A percentile compares a stretch with the other conserved stretches of the same genome.
Evolutionary conservation across 2,888 invertebrate genomes (phyloP).

Genomic region (Heteromurus nitidus): DNA sequence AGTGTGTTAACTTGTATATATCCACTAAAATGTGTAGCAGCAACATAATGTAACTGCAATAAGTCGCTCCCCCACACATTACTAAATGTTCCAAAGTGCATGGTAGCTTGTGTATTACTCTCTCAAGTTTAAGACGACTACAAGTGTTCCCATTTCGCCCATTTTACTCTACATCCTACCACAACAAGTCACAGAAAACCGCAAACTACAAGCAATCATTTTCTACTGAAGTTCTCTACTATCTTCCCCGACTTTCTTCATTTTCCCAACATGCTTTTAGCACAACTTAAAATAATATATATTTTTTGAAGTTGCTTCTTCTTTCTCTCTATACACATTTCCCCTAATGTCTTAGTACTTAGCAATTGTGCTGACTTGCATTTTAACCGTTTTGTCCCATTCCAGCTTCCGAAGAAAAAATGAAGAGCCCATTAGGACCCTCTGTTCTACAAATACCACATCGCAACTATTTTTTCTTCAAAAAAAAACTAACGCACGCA

Average conservation of each 20-base stretch:
- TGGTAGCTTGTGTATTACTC: too few species aligned
- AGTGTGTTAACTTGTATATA: too few species aligned
- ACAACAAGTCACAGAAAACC: slow-evolving; percentile 42
- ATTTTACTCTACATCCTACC: not conserved
- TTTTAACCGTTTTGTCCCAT: slow-evolving; percentile 50
- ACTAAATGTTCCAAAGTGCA: too few species aligned
- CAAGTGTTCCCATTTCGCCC: not conserved
- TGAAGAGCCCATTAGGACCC: slow-evolving; percentile 58
- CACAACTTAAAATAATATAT: not conserved
- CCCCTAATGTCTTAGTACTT: slow-evolving; percentile 58
- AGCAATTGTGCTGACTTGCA: slow-evolving; percentile 61
- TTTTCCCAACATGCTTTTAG: not conserved
- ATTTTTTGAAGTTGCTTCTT: not conserved
- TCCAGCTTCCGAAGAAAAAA: slow-evolving; percentile 42
- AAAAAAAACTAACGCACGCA: not conserved
- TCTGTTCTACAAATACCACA: slow-evolving; percentile 1
- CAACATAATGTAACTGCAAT: too few species aligned
- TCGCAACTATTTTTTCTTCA: not conserved
- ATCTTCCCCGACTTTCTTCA: too few species aligned
- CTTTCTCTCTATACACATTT: slow-evolving; percentile 46
- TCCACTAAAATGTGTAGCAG: too few species aligned
- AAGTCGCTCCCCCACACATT: too few species aligned
- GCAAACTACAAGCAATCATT: slow-evolving; percentile 45
- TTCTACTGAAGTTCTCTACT: slow-evolving; percentile 41
- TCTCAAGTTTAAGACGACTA: too few species aligned